Percentiles rank a stretch among this genome's conserved stretches.
Evolutionary conservation across 2,113 vertebrate genomes (phyloP).

Genomic region (Oxyura jamaicensis): DNA sequence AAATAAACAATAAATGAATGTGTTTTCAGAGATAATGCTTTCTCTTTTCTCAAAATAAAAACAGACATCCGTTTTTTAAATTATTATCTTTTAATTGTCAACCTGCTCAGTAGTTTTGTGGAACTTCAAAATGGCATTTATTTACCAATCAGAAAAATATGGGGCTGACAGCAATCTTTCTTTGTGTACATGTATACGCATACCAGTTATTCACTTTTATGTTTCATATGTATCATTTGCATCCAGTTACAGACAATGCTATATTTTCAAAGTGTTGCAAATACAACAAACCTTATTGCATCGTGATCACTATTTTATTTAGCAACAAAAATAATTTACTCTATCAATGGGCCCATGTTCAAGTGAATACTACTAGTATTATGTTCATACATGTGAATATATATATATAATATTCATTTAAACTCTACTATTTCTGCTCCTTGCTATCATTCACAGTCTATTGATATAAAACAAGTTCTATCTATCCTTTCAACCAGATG

Average conservation of each 20-base stretch:
- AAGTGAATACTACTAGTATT: neutral
- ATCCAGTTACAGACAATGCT: neutral
- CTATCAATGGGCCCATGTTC: neutral
- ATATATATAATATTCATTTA: neutral
- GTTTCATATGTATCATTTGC: neutral
- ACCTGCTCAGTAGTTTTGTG: neutral
- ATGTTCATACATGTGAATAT: neutral
- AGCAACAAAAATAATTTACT: neutral
- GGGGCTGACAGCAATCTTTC: neutral
- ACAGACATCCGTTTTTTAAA: neutral
- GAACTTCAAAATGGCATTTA: neutral
- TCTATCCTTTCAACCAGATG: conserved; percentile 77
- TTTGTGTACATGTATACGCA: neutral
- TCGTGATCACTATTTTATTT: neutral
- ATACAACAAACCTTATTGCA: neutral
- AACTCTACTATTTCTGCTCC: neutral
- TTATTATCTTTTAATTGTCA: neutral
- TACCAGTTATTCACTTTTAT: neutral
- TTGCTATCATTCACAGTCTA: conserved; percentile 51
- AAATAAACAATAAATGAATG: conserved; percentile 35
- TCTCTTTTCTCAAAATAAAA: conserved; percentile 39
- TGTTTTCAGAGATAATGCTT: conserved; percentile 19
- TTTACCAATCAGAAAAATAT: neutral
- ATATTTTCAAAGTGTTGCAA: neutral
- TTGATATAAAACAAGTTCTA: conserved; percentile 47